Conservation (phyloP, 2,113 vertebrate species). For the Neodontobutis hainanensis region DNA sequence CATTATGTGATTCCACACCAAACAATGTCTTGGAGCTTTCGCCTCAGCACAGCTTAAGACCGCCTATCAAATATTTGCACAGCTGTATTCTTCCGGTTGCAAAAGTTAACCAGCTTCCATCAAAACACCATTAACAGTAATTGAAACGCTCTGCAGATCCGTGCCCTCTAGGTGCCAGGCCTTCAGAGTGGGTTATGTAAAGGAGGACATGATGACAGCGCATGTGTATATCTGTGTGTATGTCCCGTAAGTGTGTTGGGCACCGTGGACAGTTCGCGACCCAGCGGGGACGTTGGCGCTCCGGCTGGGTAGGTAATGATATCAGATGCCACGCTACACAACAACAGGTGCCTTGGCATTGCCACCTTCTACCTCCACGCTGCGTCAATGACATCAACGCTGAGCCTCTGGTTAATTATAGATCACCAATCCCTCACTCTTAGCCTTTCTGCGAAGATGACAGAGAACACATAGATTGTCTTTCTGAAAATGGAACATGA, state of each 20-base stretch:
- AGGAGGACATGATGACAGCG: slow-evolving; percentile 61
- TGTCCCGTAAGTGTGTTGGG: slow-evolving; percentile 79
- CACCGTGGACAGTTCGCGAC: slow-evolving; percentile 95
- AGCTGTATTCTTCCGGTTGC: slow-evolving; percentile 45
- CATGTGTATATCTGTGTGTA: slow-evolving; percentile 15
- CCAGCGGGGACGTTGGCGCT: slow-evolving; percentile 92
- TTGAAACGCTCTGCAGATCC: slow-evolving; percentile 67
- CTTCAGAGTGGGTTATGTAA: slow-evolving; percentile 66
- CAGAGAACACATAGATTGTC: neutral
- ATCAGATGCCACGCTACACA: slow-evolving; percentile 99
- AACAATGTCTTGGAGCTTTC: slow-evolving; percentile 20
- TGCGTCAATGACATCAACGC: slow-evolving; percentile 99
- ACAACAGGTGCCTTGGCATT: slow-evolving; percentile 99
- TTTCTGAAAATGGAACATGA: neutral
- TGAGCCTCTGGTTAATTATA: slow-evolving; percentile 98
- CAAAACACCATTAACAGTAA: slow-evolving; percentile 72
- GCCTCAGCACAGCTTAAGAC: slow-evolving; percentile 17
- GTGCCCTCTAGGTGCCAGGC: slow-evolving; percentile 67
- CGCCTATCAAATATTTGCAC: slow-evolving; percentile 53
- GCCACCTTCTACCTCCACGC: slow-evolving; percentile 94
- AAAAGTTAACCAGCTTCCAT: slow-evolving; percentile 70
- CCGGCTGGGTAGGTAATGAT: slow-evolving; percentile 99
- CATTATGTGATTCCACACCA: neutral
- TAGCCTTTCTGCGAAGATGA: slow-evolving; percentile 39
- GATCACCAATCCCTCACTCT: slow-evolving; percentile 76